Conservation (phyloP, 2,797 vertebrate species). For the Aulostomus chinensis region DNA sequence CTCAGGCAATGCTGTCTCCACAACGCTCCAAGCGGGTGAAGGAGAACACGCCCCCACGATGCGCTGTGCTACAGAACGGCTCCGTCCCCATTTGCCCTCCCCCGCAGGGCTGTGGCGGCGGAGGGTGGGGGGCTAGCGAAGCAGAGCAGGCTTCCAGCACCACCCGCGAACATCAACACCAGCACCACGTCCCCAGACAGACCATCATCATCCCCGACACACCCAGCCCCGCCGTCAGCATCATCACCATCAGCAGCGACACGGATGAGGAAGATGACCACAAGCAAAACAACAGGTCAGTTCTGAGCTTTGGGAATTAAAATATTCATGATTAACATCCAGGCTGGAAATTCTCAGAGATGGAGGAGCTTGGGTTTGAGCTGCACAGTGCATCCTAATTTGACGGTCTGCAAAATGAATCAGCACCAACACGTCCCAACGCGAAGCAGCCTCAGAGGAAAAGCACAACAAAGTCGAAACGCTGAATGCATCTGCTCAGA, state of each 20-base stretch:
- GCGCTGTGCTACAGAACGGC: slow-evolving; percentile 88
- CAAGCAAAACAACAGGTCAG: slow-evolving; percentile 90
- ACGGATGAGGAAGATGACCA: slow-evolving; percentile 97
- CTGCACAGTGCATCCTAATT: neutral
- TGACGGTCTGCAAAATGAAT: neutral
- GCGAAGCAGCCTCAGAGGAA: neutral
- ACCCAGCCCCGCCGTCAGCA: slow-evolving; percentile 96
- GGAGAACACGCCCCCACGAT: slow-evolving; percentile 96
- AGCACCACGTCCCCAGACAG: slow-evolving; percentile 88
- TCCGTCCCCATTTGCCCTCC: slow-evolving; percentile 79
- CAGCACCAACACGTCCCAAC: neutral
- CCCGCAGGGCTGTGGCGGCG: slow-evolving; percentile 80
- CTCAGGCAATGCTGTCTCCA: slow-evolving; percentile 89
- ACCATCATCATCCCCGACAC: slow-evolving; percentile 98
- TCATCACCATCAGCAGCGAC: slow-evolving; percentile 99
- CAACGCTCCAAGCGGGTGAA: slow-evolving; percentile 97
- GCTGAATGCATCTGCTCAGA: slow-evolving; percentile 2
- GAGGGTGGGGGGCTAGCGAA: slow-evolving; percentile 64
- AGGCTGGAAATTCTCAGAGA: neutral
- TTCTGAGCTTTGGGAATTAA: neutral
- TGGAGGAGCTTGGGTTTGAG: neutral
- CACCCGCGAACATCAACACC: slow-evolving; percentile 81
- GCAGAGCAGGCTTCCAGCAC: slow-evolving; percentile 86
- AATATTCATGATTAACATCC: neutral
- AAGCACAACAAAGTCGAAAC: neutral